These are phyloP conservation scores for Knipowitschia caucasica DNA, from an alignment of 2,797 vertebrate species.

Conservation along the genomic window DNA sequence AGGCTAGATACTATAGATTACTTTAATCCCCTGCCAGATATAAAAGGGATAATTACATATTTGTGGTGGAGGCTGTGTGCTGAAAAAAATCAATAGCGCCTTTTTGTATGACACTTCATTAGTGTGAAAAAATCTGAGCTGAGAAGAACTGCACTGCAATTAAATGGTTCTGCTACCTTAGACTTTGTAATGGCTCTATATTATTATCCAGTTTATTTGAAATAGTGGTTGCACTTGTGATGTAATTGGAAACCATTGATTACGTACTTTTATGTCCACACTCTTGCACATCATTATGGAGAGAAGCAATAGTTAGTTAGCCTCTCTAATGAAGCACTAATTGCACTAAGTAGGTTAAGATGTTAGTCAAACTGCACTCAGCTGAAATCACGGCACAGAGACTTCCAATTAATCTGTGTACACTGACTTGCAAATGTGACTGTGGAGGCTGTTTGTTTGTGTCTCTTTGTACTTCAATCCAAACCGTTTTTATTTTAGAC, in stretches of 20 bases:
- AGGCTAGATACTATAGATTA: slow-evolving; percentile 99
- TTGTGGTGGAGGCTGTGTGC: slow-evolving; percentile 99
- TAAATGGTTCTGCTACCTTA: slow-evolving; percentile 98
- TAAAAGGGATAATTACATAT: slow-evolving; percentile 99
- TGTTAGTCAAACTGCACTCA: slow-evolving; percentile 98
- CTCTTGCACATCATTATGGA: slow-evolving; percentile 99
- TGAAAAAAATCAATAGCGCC: slow-evolving; percentile 99
- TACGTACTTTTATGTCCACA: slow-evolving; percentile 99
- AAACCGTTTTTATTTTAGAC: slow-evolving; percentile 58
- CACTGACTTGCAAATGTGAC: slow-evolving; percentile 60
- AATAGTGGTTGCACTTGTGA: slow-evolving; percentile 99
- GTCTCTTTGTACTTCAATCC: slow-evolving; percentile 47
- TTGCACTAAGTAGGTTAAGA: slow-evolving; percentile 99
- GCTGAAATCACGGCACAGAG: slow-evolving; percentile 82
- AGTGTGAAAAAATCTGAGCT: slow-evolving; percentile 99
- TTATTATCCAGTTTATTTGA: slow-evolving; percentile 99
- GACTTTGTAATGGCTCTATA: slow-evolving; percentile 98
- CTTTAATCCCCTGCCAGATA: slow-evolving; percentile 99
- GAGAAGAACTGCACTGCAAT: slow-evolving; percentile 98
- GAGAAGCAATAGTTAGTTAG: slow-evolving; percentile 99
- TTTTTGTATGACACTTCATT: slow-evolving; percentile 99
- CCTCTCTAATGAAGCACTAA: slow-evolving; percentile 99
- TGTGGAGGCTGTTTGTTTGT: slow-evolving; percentile 55
- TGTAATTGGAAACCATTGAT: slow-evolving; percentile 99
- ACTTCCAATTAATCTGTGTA: slow-evolving; percentile 74